Evolutionary conservation across 2,113 vertebrate genomes (phyloP).

Genomic region (Trematocara marginatum): DNA sequence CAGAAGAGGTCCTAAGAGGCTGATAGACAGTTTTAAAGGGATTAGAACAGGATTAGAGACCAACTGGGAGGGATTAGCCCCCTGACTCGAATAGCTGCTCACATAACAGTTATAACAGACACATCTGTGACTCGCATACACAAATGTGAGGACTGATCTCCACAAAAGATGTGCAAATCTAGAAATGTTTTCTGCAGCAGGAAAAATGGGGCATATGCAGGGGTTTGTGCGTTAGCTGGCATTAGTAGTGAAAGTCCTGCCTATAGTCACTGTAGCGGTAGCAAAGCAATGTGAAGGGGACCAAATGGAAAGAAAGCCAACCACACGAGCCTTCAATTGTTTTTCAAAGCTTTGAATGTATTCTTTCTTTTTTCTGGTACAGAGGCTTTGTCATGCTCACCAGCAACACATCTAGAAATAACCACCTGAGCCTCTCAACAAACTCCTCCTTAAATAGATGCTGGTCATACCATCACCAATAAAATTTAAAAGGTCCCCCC

Average conservation of each 20-base stretch:
- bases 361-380: not conserved
- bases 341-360: not conserved
- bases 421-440: not conserved
- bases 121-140: not conserved
- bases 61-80: conserved; percentile 60
- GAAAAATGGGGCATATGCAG: not conserved
- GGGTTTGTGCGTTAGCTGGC: not conserved
- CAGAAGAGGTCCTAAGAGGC: conserved; percentile 34
- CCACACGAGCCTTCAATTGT: not conserved
- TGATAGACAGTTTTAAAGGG: conserved; percentile 64
- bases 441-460: not conserved
- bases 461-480: not conserved
- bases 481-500: not conserved
- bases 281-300: not conserved
- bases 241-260: not conserved
- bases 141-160: not conserved
- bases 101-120: conserved; percentile 14
- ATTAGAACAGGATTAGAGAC: conserved; percentile 65
- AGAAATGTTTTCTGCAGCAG: not conserved
- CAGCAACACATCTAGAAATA: not conserved
- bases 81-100: conserved; percentile 36
- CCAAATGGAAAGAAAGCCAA: not conserved
- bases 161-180: not conserved
- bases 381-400: not conserved
- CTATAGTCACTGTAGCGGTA: not conserved